Conservation (phyloP, 2,113 vertebrate genomes). For the Cathartes aura region DNA sequence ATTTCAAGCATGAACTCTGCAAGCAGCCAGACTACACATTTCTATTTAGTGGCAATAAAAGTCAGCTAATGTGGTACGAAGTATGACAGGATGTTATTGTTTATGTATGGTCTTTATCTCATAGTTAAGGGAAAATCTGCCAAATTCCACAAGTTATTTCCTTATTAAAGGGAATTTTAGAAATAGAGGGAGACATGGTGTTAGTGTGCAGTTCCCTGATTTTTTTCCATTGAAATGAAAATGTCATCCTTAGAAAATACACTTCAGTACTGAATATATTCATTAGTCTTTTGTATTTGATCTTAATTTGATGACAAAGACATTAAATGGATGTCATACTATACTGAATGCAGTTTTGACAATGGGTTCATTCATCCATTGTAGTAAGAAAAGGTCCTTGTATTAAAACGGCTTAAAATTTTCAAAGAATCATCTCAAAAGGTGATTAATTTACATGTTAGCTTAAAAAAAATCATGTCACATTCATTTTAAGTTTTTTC, state of each 20-base stretch:
- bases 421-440: not conserved
- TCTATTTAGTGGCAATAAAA: constrained; percentile 48
- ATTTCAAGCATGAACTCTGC: constrained; percentile 53
- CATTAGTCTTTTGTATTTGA: constrained; percentile 18
- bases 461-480: not conserved
- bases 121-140: constrained; percentile 1
- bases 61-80: constrained; percentile 49
- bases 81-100: constrained; percentile 55
- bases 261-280: not conserved
- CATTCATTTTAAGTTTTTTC: not conserved
- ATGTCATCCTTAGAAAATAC: constrained; percentile 12
- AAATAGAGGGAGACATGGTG: not conserved
- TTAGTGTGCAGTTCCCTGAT: not conserved
- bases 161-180: constrained; percentile 2
- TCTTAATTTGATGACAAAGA: constrained; percentile 48
- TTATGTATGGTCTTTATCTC: constrained; percentile 46
- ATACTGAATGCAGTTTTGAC: constrained; percentile 15
- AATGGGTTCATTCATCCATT: not conserved
- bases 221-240: constrained; percentile 32
- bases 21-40: constrained; percentile 37
- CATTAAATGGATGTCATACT: constrained; percentile 23
- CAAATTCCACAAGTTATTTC: constrained; percentile 53
- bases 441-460: not conserved
- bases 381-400: not conserved
- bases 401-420: constrained; percentile 18